A percentile compares a stretch with the other conserved stretches of the same genome.
These are phyloP conservation scores for Parasteatoda lunata DNA, from an alignment of 2,888 invertebrate species.

Conservation along the genomic window DNA sequence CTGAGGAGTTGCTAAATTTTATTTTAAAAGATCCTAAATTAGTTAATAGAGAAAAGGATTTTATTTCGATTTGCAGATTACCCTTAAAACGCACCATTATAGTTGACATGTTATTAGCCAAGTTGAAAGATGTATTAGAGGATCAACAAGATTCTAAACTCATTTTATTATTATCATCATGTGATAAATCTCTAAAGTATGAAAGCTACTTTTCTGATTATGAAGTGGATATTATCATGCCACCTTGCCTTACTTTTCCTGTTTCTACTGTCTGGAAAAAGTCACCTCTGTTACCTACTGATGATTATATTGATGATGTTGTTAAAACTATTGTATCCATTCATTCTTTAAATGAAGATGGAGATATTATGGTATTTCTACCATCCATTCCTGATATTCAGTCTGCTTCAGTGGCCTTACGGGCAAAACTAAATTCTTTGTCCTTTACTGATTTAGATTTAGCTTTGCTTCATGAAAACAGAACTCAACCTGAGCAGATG, in stretches of 20 bases:
- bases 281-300: slow-evolving; percentile 12
- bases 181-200: slow-evolving; percentile 8
- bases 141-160: slow-evolving; percentile 8
- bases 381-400: slow-evolving; percentile 35
- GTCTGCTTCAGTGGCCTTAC: slow-evolving; percentile 7
- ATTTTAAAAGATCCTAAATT: slow-evolving; percentile 13
- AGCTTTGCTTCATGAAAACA: slow-evolving; percentile 45
- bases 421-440: slow-evolving; percentile 4
- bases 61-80: slow-evolving; percentile 30
- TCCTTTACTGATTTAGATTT: slow-evolving; percentile 24
- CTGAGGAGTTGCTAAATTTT: slow-evolving; percentile 23
- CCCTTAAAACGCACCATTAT: slow-evolving; percentile 40
- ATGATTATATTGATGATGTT: slow-evolving; percentile 48
- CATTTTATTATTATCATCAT: slow-evolving; percentile 10
- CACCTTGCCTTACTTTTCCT: slow-evolving; percentile 37
- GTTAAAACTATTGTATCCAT: slow-evolving; percentile 50
- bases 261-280: slow-evolving; percentile 53
- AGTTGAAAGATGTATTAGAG: slow-evolving; percentile 23
- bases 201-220: slow-evolving; percentile 26
- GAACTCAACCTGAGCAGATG: neutral
- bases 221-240: neutral
- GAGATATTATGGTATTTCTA: slow-evolving; percentile 53
- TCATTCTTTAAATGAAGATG: slow-evolving; percentile 42
- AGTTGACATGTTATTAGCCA: slow-evolving; percentile 32
- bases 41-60: neutral